Base-by-base conservation (phyloP, 2,797 vertebrate species). In the Rhinatrema bivittatum region DNA sequence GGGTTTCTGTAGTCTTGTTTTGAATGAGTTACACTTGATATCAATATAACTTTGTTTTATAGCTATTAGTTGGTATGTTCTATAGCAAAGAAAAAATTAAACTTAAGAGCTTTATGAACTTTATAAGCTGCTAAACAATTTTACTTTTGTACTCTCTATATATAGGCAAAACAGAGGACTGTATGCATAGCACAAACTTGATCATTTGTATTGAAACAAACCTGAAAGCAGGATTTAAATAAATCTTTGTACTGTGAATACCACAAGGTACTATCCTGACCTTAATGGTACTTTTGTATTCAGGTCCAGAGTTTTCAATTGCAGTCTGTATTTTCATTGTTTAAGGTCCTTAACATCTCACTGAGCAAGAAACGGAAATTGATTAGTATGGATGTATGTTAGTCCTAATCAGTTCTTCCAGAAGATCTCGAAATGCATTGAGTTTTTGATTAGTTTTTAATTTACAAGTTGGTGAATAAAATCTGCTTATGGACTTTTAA, bases 71-170 rank as follows among this genome's bases (percentile, higher is more conserved):
- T 65, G 61, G 73, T 79, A 75, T 76, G 74, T 75, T 71, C n/a
- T n/a, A n/a, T 72, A 78, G 65, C 42, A 61, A 68, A 74, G 54
- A 65, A 81, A n/a, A 27, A 71, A 78, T 64, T 73, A 69, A 74
- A 70, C 77, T 77, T 68, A 75, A 75, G 65, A 73, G 65, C 82
- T 84, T 84, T 84, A 79, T 84, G 84, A 78, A 80, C 76, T 77
- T 84, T 84, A 81, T 84, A 84, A 78, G 76, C 81, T 84, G 78
- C 70, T 82, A 82, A 81, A 84, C 72, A 84, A 74, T 84, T n/a
- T 84, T 83, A 81, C 84, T 84, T 84, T 84, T 84, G 71, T 84
- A 84, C 73, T 81, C 67, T 84, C 80, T 76, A 79, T 80, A 63
- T 80, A 63, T 82, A 79, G 74, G 70, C 66, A 72, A 69, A 77